phyloP scores from a whole-genome alignment of 64 coral and sea anemone species.

The Trachythela sp. region DNA sequence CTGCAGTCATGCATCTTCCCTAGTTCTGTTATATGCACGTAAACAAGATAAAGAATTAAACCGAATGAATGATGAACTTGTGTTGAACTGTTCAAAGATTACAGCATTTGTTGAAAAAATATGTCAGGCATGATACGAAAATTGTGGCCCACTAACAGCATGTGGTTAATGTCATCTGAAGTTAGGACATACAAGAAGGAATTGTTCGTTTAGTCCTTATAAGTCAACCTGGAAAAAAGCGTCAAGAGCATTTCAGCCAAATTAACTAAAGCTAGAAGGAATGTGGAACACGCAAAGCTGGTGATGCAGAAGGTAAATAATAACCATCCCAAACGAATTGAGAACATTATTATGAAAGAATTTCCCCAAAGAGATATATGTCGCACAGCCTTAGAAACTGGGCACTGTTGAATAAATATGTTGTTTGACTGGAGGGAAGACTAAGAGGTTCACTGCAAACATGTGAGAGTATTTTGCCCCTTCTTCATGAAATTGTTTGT shows the following conservation, averaged over 20 bases:
- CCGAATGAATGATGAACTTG: too few relatives aligned
- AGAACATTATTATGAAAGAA: neutral
- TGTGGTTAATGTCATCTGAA: constrained; percentile 47
- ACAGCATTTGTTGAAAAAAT: too few relatives aligned
- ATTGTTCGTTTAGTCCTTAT: constrained; percentile 3
- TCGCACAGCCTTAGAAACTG: neutral
- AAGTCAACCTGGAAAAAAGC: neutral
- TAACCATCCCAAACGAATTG: neutral
- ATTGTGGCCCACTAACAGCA: constrained; percentile 20
- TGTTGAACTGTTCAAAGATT: too few relatives aligned
- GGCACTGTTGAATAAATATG: neutral
- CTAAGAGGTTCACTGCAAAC: neutral
- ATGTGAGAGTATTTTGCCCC: neutral
- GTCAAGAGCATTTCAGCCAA: neutral
- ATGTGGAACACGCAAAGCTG: neutral
- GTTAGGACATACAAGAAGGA: constrained; percentile 42
- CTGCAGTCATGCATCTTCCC: too few relatives aligned
- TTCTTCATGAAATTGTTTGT: neutral
- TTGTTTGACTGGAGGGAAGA: neutral
- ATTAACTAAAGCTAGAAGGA: neutral
- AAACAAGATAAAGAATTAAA: too few relatives aligned
- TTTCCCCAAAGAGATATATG: neutral
- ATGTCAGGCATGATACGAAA: neutral
- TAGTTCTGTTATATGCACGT: too few relatives aligned
- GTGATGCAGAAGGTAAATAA: neutral